A percentile compares a stretch with the other conserved stretches of the same genome.
phyloP scores from a whole-genome alignment of 1,140 invertebrate species.

The Monochamus saltuarius region DNA sequence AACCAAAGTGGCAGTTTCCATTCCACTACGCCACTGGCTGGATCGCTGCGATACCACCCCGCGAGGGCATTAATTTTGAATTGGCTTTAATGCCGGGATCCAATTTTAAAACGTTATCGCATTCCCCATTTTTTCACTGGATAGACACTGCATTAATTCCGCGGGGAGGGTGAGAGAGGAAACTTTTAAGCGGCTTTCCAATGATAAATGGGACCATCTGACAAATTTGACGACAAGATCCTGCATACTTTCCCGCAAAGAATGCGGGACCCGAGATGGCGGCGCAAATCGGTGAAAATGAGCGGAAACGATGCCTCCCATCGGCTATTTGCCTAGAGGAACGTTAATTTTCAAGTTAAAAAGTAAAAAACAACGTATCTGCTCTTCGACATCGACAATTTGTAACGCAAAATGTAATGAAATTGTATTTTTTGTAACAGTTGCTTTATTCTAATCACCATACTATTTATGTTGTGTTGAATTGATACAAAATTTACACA shows the following conservation, averaged over 20 bases:
- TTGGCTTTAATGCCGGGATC: constrained; percentile 20
- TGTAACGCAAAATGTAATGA: no score
- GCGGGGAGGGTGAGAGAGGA: constrained; percentile 3
- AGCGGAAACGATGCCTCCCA: no score
- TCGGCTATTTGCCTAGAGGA: no score
- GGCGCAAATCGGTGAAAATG: background rate
- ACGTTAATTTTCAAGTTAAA: no score
- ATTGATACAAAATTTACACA: background rate
- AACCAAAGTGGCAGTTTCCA: no score
- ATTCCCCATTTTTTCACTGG: constrained; percentile 18
- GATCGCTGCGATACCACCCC: no score
- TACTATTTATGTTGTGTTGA: background rate
- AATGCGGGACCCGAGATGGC: constrained; percentile 9
- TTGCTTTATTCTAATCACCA: no score
- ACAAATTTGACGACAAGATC: constrained; percentile 27
- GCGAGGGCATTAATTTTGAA: constrained; percentile 22
- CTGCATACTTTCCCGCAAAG: constrained; percentile 17
- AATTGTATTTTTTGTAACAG: no score
- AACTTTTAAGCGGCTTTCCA: constrained; percentile 22
- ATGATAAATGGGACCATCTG: constrained; percentile 21
- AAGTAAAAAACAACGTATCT: background rate
- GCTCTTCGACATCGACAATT: no score
- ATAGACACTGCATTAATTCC: constrained; percentile 23
- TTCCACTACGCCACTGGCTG: no score
- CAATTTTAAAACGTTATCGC: constrained; percentile 22